phyloP scores from a whole-genome alignment of 2,888 invertebrate genomes.

The Cloeon dipterum region DNA sequence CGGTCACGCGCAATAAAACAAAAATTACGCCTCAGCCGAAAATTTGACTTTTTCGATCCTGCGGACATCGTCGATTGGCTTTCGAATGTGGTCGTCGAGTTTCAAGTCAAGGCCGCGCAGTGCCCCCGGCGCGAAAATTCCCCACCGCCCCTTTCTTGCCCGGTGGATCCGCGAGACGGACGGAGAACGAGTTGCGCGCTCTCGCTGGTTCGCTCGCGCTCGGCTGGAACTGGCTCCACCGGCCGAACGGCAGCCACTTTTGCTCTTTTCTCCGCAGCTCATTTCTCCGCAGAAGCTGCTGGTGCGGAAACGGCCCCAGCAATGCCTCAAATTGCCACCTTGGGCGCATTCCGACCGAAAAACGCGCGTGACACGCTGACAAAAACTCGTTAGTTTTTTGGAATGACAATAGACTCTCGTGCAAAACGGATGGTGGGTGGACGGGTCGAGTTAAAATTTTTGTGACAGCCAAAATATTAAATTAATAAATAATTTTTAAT shows the following conservation, averaged over 20 bases:
- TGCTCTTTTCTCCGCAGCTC: not conserved
- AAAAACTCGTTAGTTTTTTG: too few relatives aligned
- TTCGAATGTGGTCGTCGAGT: not conserved
- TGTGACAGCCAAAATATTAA: too few relatives aligned
- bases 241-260: not conserved
- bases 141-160: not conserved
- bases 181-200: not conserved
- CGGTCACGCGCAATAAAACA: too few relatives aligned
- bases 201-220: not conserved
- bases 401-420: too few relatives aligned
- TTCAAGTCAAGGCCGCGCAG: slow-evolving; percentile 5
- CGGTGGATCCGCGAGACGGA: not conserved
- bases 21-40: too few relatives aligned
- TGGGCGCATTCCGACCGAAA: too few relatives aligned
- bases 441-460: too few relatives aligned
- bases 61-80: not conserved
- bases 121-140: slow-evolving; percentile 2
- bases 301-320: not conserved
- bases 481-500: too few relatives aligned
- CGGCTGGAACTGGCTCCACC: not conserved
- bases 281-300: not conserved
- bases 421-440: too few relatives aligned
- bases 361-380: too few relatives aligned
- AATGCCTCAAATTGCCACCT: too few relatives aligned
- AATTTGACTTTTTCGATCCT: slow-evolving; percentile 6